Conservation (phyloP, 2,113 vertebrate genomes). For the Periophthalmus modestus region DNA sequence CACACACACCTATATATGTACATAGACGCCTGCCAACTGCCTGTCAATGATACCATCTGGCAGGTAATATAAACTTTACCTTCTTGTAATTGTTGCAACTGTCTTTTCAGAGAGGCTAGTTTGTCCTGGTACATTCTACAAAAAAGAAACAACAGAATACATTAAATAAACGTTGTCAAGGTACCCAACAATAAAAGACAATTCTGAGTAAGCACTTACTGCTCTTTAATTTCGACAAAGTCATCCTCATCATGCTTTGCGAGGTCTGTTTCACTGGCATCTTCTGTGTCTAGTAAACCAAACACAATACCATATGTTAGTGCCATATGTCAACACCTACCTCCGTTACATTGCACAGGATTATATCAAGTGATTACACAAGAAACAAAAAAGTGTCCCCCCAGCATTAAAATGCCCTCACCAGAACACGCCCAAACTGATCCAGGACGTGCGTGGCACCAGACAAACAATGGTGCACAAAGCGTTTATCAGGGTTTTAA, state of each 20-base stretch:
- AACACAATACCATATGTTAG: background rate
- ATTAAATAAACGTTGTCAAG: background rate
- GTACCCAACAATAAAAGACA: background rate
- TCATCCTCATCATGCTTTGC: conserved; percentile 97
- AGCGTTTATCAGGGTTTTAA: background rate
- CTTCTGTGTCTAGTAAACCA: conserved; percentile 87
- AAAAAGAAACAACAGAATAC: conserved; percentile 32
- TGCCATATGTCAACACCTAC: background rate
- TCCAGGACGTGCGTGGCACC: conserved; percentile 55
- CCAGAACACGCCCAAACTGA: conserved; percentile 2
- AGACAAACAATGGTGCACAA: conserved; percentile 54
- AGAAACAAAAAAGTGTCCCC: background rate
- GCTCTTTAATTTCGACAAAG: conserved; percentile 97
- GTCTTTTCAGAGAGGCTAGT: conserved; percentile 93
- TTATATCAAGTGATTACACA: no score
- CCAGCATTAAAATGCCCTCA: background rate
- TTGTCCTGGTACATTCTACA: conserved; percentile 98
- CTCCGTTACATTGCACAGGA: background rate
- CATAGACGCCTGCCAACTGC: no score
- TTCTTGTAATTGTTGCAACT: conserved; percentile 95
- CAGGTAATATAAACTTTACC: conserved; percentile 69
- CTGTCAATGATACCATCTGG: background rate
- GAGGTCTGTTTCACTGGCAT: conserved; percentile 97
- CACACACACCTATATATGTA: no score
- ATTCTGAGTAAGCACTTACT: conserved; percentile 79